Evolutionary conservation across 1,140 invertebrate genomes (phyloP).

Genomic region (Macrocentrus cingulum): DNA sequence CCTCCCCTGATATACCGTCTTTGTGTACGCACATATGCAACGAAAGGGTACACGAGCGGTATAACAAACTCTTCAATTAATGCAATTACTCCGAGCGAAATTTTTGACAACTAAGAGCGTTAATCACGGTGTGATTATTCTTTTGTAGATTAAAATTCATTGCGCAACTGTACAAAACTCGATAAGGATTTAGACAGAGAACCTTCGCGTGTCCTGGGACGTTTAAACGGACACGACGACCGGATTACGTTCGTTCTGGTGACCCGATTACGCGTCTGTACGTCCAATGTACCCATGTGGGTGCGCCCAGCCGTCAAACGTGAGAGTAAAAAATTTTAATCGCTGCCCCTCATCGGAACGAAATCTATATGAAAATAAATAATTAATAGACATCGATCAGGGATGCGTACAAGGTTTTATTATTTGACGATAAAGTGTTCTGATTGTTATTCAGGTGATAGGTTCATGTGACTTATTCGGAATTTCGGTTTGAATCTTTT

Average conservation of each 20-base stretch:
- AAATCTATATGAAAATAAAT: too few species aligned
- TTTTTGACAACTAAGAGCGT: too few species aligned
- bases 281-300: slow-evolving; percentile 15
- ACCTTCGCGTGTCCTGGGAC: slow-evolving; percentile 14
- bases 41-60: too few species aligned
- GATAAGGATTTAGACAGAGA: slow-evolving; percentile 41
- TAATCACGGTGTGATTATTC: background rate
- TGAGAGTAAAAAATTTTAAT: slow-evolving; percentile 2
- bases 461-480: too few species aligned
- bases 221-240: slow-evolving; percentile 16
- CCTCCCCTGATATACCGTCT: background rate
- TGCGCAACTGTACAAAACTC: slow-evolving; percentile 1
- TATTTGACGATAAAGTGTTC: too few species aligned
- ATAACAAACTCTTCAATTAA: too few species aligned
- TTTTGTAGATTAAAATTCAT: slow-evolving; percentile 1
- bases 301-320: slow-evolving; percentile 21
- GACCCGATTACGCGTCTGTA: slow-evolving; percentile 29
- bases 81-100: too few species aligned
- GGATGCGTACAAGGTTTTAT: too few species aligned
- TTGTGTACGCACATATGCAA: background rate
- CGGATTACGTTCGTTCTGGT: slow-evolving; percentile 30
- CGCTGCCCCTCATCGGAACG: too few species aligned
- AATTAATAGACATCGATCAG: too few species aligned
- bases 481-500: too few species aligned
- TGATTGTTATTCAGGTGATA: too few species aligned